Evolutionary conservation across 2,113 vertebrate species (phyloP), one percentile per base, ranked within the genome.

Genomic region (Amphiprion ocellaris): DNA sequence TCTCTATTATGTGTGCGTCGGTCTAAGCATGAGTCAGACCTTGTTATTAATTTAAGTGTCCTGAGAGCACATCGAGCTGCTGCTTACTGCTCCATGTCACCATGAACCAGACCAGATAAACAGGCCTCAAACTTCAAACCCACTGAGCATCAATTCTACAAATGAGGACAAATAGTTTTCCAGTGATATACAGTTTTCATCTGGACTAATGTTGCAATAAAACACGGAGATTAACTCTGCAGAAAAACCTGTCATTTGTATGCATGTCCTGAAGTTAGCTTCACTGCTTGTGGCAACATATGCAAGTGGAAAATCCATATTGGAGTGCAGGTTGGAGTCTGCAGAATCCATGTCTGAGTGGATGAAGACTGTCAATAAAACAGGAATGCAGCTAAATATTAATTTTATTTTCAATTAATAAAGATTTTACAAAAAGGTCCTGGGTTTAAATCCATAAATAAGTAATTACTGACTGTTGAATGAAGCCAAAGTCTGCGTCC

Each of bases 31-130:
- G 46, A 69, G 9, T 78, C 64, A 63, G 11, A 15, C 4, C 5
- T 61, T 62, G 56, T 62, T 23, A 79, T 54, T 74, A 61, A 69
- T 63, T 63, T 19, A 47, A 54, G 2, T 12, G 47, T 12, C 55
- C 46, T 55, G n/a, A 54, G 21, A 74, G 24, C 33, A 39, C 52
- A 49, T 23, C 60, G 64, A 41, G 23, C 28, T 26, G 47, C 14
- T 56, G 61, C 23, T 52, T 41, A 7, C 30, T 59, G 53, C 49
- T 56, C 65, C 39, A 10, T 65, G 74, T 79, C 55, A 28, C 46
- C 5, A 2, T 47, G 41, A 74, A 62, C 30, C 23, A 17, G 7
- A n/a, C 19, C 33, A 10, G 41, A 53, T 53, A 23, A 69, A 65
- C 30, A 12, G 52, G 0, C 12, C 61, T 26, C 44, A 21, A 2